Conservation (phyloP, 1,140 invertebrate species). For the Orchesella cincta region DNA sequence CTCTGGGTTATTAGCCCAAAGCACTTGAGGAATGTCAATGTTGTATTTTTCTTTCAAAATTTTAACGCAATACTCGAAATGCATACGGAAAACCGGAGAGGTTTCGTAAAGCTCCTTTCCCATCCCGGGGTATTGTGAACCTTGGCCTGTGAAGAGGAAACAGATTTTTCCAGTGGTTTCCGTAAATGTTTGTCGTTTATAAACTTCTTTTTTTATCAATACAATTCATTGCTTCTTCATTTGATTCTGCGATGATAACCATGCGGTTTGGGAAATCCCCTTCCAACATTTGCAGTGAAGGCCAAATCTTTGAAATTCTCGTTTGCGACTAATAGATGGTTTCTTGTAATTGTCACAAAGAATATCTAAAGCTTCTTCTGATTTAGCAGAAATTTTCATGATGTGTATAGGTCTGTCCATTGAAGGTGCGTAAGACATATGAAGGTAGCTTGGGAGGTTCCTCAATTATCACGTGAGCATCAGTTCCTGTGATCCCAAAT, state of each 20-base stretch:
- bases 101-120: conserved; percentile 34
- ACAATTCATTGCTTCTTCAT: not conserved
- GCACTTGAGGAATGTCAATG: not conserved
- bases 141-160: conserved; percentile 45
- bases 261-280: no score
- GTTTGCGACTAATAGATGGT: not conserved
- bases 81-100: conserved; percentile 26
- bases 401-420: not conserved
- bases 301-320: conserved; percentile 26
- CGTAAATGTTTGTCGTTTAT: not conserved
- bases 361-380: conserved; percentile 23
- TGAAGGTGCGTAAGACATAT: not conserved
- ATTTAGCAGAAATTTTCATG: conserved; percentile 35
- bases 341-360: not conserved
- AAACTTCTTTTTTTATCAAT: conserved; percentile 32
- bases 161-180: conserved; percentile 24
- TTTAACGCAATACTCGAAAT: conserved; percentile 25
- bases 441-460: conserved; percentile 24
- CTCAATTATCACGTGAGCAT: conserved; percentile 41
- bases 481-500: conserved; percentile 44
- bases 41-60: conserved; percentile 10
- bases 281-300: conserved; percentile 36
- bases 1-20: not conserved
- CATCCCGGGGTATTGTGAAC: conserved; percentile 43
- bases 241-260: conserved; percentile 25